Conservation (phyloP, 2,888 invertebrate species). For the Protonemura montana region DNA sequence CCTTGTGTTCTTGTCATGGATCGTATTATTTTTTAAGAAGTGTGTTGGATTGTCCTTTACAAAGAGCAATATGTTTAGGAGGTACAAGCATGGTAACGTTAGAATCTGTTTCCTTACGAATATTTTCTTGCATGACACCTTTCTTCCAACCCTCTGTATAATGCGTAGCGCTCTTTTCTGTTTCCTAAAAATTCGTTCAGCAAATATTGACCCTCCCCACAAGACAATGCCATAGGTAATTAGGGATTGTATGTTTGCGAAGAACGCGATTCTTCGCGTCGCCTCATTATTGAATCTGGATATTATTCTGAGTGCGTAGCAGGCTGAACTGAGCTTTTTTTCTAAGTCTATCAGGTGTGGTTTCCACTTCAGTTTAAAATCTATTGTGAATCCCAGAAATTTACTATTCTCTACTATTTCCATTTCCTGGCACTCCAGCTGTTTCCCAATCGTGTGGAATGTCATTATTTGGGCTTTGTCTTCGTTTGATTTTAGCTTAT, state of each 20-base stretch:
- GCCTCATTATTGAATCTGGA: background rate
- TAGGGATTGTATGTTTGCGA: slow-evolving; percentile 19
- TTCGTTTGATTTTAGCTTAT: background rate
- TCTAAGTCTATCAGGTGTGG: background rate
- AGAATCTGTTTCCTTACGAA: slow-evolving; percentile 9
- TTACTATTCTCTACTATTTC: background rate
- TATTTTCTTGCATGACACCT: slow-evolving; percentile 12
- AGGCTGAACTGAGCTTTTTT: background rate
- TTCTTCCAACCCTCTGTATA: slow-evolving; percentile 1
- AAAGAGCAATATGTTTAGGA: background rate
- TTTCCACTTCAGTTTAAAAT: slow-evolving; percentile 9
- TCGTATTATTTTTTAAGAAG: background rate
- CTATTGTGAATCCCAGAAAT: slow-evolving; percentile 12
- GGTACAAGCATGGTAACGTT: background rate
- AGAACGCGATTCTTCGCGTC: slow-evolving; percentile 17
- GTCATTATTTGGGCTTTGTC: background rate
- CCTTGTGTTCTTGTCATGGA: background rate
- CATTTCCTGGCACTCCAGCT: background rate
- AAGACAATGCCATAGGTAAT: background rate
- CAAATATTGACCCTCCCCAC: background rate
- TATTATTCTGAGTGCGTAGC: background rate
- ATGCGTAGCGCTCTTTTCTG: slow-evolving; percentile 12
- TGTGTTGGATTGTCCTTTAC: slow-evolving; percentile 19
- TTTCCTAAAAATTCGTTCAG: background rate
- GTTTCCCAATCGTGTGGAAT: background rate